phyloP scores from a whole-genome alignment of 2,888 invertebrate genomes.

The Papilio gigon region DNA sequence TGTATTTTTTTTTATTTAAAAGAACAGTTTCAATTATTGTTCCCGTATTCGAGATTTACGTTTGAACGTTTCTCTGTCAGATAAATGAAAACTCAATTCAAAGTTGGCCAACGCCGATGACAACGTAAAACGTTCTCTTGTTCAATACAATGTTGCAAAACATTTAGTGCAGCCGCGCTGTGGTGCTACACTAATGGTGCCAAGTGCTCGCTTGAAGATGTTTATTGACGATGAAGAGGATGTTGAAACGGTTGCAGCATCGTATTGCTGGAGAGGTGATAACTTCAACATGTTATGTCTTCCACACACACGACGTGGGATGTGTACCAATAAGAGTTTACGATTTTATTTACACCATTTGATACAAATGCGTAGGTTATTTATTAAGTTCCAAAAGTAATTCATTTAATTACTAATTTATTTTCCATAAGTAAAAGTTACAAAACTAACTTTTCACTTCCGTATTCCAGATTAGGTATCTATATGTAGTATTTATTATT shows the following conservation, averaged over 20 bases:
- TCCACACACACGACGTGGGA: neutral
- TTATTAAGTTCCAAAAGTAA: too few species aligned
- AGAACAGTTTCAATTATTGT: too few species aligned
- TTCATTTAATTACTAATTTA: too few species aligned
- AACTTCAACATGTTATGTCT: neutral
- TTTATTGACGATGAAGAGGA: neutral
- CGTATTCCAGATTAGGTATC: too few species aligned
- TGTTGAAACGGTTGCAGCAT: neutral
- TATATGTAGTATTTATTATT: too few species aligned
- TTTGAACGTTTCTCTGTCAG: neutral
- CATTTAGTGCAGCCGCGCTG: neutral
- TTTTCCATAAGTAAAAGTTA: too few species aligned
- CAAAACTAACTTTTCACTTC: too few species aligned
- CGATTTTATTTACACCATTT: neutral
- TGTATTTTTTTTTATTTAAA: too few species aligned
- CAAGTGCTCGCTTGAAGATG: constrained; percentile 7
- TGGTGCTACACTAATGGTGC: neutral
- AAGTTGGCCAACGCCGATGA: neutral
- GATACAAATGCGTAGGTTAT: neutral
- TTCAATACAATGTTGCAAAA: neutral
- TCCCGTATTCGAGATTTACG: neutral
- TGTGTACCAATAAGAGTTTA: neutral
- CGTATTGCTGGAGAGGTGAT: neutral
- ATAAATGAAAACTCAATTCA: neutral
- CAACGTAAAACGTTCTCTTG: constrained; percentile 2